Conservation (phyloP, 2,113 vertebrate genomes). For the Peromyscus leucopus region DNA sequence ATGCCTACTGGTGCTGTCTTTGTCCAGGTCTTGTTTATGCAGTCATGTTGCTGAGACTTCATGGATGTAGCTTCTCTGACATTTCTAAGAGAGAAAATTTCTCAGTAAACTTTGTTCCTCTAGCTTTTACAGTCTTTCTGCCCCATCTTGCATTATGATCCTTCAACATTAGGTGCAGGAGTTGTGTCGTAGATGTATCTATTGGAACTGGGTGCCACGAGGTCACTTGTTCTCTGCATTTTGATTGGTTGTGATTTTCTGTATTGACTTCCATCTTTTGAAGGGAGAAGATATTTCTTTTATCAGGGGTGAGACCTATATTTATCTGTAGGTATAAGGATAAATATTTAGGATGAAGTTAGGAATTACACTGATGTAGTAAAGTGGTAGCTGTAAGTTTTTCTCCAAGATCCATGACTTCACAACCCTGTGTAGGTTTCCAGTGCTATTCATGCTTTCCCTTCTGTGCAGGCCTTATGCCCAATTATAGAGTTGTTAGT, state of each 20-base stretch:
- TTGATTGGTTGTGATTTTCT: neutral
- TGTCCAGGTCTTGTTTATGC: neutral
- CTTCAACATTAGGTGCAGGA: no score
- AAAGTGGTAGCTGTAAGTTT: neutral
- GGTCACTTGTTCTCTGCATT: neutral
- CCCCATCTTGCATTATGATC: neutral
- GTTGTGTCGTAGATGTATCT: neutral
- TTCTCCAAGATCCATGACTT: neutral
- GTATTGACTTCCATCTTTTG: neutral
- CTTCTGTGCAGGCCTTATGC: neutral
- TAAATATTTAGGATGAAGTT: neutral
- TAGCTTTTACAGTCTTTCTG: neutral
- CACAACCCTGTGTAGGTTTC: neutral
- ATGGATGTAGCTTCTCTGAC: neutral
- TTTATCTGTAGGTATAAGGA: neutral
- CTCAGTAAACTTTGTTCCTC: neutral
- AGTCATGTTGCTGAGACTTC: neutral
- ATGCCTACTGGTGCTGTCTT: neutral
- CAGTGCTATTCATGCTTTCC: neutral
- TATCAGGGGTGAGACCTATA: neutral
- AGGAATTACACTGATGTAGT: neutral
- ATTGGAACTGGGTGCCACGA: neutral
- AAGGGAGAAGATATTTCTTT: neutral
- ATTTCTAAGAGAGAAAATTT: neutral
- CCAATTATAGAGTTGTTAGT: neutral